Percentiles rank a stretch among this genome's conserved stretches.
These are phyloP conservation scores for Rhynchotus rufescens DNA, from an alignment of 2,797 vertebrate species.

Conservation along the genomic window DNA sequence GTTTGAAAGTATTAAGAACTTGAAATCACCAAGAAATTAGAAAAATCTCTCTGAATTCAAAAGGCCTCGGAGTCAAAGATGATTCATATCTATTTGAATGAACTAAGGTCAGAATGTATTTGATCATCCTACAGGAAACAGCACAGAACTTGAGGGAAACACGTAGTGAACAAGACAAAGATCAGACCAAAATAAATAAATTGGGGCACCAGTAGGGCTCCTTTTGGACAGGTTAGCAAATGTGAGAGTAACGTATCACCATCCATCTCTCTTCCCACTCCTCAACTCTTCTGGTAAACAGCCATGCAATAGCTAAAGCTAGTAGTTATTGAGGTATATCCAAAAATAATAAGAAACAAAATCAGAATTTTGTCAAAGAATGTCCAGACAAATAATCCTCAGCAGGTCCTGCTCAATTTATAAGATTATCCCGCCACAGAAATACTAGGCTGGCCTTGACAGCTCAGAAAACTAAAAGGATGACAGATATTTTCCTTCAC, in stretches of 20 bases:
- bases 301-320: neutral
- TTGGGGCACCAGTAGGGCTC: neutral
- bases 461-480: neutral
- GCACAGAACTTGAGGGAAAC: neutral
- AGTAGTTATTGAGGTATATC: neutral
- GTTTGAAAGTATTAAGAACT: neutral
- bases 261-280: neutral
- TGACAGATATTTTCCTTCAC: neutral
- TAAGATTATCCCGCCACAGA: neutral
- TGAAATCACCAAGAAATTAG: neutral
- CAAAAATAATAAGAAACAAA: neutral
- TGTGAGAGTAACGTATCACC: neutral
- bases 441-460: neutral
- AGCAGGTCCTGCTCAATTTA: neutral
- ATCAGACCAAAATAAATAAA: neutral
- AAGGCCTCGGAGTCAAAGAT: neutral
- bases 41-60: neutral
- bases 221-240: neutral
- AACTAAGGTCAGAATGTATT: neutral
- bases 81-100: neutral
- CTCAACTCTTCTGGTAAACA: neutral
- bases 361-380: accelerated
- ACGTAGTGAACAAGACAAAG: neutral
- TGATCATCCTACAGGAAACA: neutral
- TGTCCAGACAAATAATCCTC: neutral